Evolutionary conservation across 2,113 vertebrate species (phyloP), one percentile per base, ranked within the genome.

Genomic region (Calypte anna): DNA sequence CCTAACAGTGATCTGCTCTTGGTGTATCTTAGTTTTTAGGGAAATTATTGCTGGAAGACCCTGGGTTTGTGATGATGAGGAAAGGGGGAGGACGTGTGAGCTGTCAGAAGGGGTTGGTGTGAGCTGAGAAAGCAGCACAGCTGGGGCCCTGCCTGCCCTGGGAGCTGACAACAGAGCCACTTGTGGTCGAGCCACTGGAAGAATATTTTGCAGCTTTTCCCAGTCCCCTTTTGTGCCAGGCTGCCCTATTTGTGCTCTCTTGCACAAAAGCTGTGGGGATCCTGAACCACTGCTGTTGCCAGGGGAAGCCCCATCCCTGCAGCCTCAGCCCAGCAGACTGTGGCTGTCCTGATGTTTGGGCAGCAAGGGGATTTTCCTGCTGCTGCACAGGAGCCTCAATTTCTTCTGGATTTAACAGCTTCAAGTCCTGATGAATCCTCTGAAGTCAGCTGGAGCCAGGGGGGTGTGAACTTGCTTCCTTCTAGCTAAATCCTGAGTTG

Each of bases 381-480:
- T 87, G 86, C 89, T 87, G 77, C 36, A 7, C 27, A 5, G 4
- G 62, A 78, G 54, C 36, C 69, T 64, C n/a, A 38, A 48, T 92
- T 91, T 51, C 4, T 25, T 0, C 54, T 76, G 67, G 79, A 38
- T 89, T 93, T 93, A 79, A 92, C 90, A 91, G 92, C 82, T 93
- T 88, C 86, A 90, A 83, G 77, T 93, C 91, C 57, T 83, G 90
- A 85, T 76, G 82, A 43, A 85, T 62, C 79, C 68, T 19, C 86
- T 24, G 31, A 78, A 75, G 40, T 95, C 86, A 79, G 73, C 74
- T 75, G 86, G 66, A 91, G 91, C 69, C 0, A 46, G 76, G 84
- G 70, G 58, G 84, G 51, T 92, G 94, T 59, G 95, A 85, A 53
- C 88, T 88, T 66, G 22, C 78, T 50, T 79, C 78, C 87, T 82